Evolutionary conservation across 2,797 vertebrate genomes (phyloP), one percentile per base, ranked within the genome.

Genomic region (Rhinoraja longicauda): DNA sequence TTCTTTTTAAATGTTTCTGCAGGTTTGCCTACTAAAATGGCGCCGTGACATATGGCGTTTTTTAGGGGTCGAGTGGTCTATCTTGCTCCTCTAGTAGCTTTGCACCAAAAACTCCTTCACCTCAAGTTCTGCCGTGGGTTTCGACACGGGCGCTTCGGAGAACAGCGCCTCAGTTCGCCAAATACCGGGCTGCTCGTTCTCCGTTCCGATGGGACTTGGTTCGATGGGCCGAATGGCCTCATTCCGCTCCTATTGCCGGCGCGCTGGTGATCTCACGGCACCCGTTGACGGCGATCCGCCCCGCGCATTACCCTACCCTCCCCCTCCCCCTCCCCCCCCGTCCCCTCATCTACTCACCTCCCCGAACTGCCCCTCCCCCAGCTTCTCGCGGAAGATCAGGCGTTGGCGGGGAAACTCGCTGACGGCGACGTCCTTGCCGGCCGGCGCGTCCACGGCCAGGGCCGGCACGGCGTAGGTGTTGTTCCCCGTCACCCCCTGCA

Each of bases 341-440:
- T 8, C 13, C 21, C 13, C 17, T 13, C 12, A 53, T 36, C 9
- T 10, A 24, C 94, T 95, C 93, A 99, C 98, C 97, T 99, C 98
- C 94, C 98, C 98, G 94, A 99, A 99, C 95, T 99, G 98, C 13
- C 98, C 98, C 95, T 99, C 98, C 70, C 98, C 98, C 75, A 99
- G 96, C 94, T 99, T 99, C 96, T 99, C 98, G 94, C 97, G 98
- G 95, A 99, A 99, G 93, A 98, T 94, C 91, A 99, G 98, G 88
- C 95, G 96, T 6, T 97, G 97, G 39, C 98, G 97, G 0, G 97
- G 97, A 93, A 99, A 97, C 94, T 98, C 97, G 26, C 0, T 98
- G 96, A 95, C 97, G 59, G 95, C 94, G 75, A 95, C 94, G 62
- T 95, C 96, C 78, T 96, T 95, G 93, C 95, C 95, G 0, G 93